phyloP scores from a whole-genome alignment of 2,113 vertebrate genomes.

The Ptilonorhynchus violaceus region DNA sequence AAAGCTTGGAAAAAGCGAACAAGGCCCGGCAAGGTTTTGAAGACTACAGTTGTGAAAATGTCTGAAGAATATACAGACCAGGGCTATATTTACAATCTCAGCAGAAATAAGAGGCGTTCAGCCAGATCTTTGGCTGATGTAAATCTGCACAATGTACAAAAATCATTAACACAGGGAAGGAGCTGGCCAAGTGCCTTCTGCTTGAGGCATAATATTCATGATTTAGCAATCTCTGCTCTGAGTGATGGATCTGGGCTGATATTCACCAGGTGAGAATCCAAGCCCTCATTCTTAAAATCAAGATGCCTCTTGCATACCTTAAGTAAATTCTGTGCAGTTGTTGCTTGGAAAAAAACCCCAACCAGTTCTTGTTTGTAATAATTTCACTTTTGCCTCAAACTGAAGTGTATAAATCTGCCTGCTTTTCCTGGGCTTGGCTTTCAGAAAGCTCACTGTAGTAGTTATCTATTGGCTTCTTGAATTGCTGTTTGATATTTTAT shows the following conservation, averaged over 20 bases:
- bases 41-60: not conserved
- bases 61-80: not conserved
- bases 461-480: constrained; percentile 1
- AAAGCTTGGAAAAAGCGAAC: not conserved
- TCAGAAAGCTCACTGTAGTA: not conserved
- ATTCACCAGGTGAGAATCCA: constrained; percentile 25
- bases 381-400: not conserved
- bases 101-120: constrained; percentile 11
- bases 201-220: not conserved
- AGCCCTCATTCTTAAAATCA: not conserved
- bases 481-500: constrained; percentile 17
- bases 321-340: not conserved
- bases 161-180: constrained; percentile 26
- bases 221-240: constrained; percentile 7
- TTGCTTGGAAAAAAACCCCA: not conserved
- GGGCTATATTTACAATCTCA: constrained; percentile 14
- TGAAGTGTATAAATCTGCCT: not conserved
- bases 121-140: constrained; percentile 14
- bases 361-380: not conserved
- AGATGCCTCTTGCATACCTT: not conserved
- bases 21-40: not conserved
- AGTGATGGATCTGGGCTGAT: not conserved
- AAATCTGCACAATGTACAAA: constrained; percentile 39
- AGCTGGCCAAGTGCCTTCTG: constrained; percentile 19
- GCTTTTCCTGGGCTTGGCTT: not conserved